Conservation (phyloP, 2,113 vertebrate species). For the Sus scrofa region DNA sequence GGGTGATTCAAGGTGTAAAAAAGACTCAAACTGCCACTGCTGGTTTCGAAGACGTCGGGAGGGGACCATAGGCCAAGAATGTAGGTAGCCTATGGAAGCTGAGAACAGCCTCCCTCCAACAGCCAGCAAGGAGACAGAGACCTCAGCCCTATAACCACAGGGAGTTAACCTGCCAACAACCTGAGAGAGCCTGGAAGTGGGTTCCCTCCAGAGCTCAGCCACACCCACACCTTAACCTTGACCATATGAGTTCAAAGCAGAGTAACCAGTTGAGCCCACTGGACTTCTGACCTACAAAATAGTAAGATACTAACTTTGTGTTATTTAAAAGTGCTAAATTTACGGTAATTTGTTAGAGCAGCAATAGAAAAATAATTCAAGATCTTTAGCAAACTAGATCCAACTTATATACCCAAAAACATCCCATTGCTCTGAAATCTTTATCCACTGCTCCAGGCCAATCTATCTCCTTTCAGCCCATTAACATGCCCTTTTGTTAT, state of each 20-base stretch:
- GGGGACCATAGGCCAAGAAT: not conserved
- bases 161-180: not conserved
- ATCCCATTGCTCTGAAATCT: not conserved
- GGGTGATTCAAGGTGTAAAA: not conserved
- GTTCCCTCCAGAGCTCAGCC: not conserved
- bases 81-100: not conserved
- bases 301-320: not conserved
- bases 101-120: not conserved
- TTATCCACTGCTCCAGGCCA: not conserved
- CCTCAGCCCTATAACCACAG: not conserved
- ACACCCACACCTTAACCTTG: not conserved
- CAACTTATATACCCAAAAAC: not conserved
- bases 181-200: not conserved
- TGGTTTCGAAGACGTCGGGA: not conserved
- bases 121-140: not conserved
- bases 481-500: not conserved
- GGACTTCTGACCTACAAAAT: not conserved
- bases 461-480: not conserved
- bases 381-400: not conserved
- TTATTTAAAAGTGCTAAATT: not conserved
- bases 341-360: not conserved
- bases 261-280: not conserved
- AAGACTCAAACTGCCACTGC: not conserved
- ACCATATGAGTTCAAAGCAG: not conserved
- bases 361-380: constrained; percentile 22